A percentile compares a stretch with the other conserved stretches of the same genome.
Evolutionary conservation across 1,140 invertebrate species (phyloP).

Genomic region (Drosophila malerkotliana): DNA sequence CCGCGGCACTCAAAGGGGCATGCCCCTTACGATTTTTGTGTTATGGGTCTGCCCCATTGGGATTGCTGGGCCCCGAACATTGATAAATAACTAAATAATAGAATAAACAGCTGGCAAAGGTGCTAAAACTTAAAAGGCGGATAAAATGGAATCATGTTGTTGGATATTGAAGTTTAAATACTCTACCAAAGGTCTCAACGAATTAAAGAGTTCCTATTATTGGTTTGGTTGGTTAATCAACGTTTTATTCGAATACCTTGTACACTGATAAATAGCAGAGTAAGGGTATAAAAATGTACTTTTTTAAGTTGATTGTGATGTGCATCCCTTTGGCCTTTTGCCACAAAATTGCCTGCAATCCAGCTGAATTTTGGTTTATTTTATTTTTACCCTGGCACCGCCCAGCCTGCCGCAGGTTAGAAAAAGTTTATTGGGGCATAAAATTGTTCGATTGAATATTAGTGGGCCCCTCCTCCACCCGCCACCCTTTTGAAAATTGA

Average conservation of each 20-base stretch:
- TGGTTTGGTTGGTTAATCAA: too few species aligned
- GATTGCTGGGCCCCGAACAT: slow-evolving; percentile 29
- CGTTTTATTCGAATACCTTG: too few species aligned
- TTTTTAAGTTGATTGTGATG: too few species aligned
- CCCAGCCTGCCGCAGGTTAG: slow-evolving; percentile 58
- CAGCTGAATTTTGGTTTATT: slow-evolving; percentile 54
- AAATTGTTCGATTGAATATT: slow-evolving; percentile 81
- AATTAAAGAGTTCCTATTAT: too few species aligned
- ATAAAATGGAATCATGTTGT: slow-evolving; percentile 2
- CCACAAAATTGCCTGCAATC: slow-evolving; percentile 71
- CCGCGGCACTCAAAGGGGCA: neutral
- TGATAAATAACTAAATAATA: slow-evolving; percentile 81
- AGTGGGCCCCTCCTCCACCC: slow-evolving; percentile 22
- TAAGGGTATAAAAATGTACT: too few species aligned
- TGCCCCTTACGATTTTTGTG: neutral
- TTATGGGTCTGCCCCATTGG: slow-evolving; percentile 29
- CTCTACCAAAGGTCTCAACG: neutral
- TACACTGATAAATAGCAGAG: too few species aligned
- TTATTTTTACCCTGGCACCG: slow-evolving; percentile 11
- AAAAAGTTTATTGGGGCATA: slow-evolving; percentile 69
- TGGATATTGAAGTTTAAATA: neutral
- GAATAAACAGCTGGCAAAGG: slow-evolving; percentile 67
- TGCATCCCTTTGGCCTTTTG: too few species aligned
- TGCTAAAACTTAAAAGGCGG: slow-evolving; percentile 61
- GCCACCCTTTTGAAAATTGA: neutral